Evolutionary conservation across 1,140 invertebrate genomes (phyloP).

Genomic region (Cephus cinctus): DNA sequence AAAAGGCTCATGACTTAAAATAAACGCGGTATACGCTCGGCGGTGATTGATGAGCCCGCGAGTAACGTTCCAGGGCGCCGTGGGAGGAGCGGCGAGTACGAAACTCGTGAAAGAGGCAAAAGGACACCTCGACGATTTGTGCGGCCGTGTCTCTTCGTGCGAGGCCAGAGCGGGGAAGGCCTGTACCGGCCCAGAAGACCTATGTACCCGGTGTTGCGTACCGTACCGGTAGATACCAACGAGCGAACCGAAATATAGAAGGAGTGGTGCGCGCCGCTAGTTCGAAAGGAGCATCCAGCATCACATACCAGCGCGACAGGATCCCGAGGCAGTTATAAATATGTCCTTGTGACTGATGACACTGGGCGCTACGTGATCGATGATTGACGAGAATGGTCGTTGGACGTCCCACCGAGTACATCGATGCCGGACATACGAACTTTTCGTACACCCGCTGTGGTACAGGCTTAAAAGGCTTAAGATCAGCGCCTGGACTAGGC

Average conservation of each 20-base stretch:
- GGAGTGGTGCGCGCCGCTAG: too few species aligned
- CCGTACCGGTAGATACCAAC: not conserved
- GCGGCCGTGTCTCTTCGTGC: slow-evolving; percentile 15
- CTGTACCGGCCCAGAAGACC: too few species aligned
- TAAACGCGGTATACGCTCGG: slow-evolving; percentile 33
- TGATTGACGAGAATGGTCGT: slow-evolving; percentile 13
- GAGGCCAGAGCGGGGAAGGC: not conserved
- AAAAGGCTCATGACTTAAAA: slow-evolving; percentile 47
- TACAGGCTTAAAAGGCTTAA: not conserved
- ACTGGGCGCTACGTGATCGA: slow-evolving; percentile 17
- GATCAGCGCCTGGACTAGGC: not conserved
- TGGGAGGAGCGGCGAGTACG: slow-evolving; percentile 2
- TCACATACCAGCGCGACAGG: too few species aligned
- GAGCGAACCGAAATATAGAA: too few species aligned
- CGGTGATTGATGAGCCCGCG: slow-evolving; percentile 41
- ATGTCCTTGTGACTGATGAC: slow-evolving; percentile 12
- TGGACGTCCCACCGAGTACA: not conserved
- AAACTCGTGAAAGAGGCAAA: slow-evolving; percentile 19
- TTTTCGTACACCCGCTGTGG: slow-evolving; percentile 1
- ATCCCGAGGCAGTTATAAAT: slow-evolving; percentile 14
- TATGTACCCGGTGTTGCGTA: too few species aligned
- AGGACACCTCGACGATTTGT: slow-evolving; percentile 42
- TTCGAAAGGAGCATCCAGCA: too few species aligned
- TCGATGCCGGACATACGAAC: slow-evolving; percentile 1
- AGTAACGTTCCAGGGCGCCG: slow-evolving; percentile 2